Evolutionary conservation across 1,140 invertebrate species (phyloP), one percentile per base, ranked within the genome.

Genomic region (Druon quercuslanigerum): DNA sequence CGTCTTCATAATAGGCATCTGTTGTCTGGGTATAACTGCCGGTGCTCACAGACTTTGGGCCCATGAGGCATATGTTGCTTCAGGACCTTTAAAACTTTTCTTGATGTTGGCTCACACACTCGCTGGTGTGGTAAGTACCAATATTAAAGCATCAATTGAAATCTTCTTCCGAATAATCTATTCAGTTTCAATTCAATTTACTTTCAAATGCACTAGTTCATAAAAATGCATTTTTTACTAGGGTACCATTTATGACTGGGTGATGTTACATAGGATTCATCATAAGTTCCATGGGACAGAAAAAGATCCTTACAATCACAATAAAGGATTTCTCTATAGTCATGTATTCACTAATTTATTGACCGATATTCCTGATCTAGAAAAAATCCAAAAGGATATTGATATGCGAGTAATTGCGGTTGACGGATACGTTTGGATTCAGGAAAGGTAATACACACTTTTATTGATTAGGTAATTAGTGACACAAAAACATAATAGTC

Each of bases 21-120:
- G 92, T 8, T 93, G 92, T 4, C 79, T 97, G 57, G 96, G 96
- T 8, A 91, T 97, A 4, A 98, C 97, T 1, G 94, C 95, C 51
- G 98, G 98, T 2, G 95, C 96, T 1, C 98, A 99, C 87, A 92
- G 98, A 79, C 89, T 98, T 17, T 99, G 97, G 97, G 94, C 97
- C 0, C 98, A 99, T 90, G 88, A 92, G 51, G 93, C 96, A 0
- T 99, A 96, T 88, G 94, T 94, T 83, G 97, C 97, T 1, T 93
- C 88, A 66, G 91, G 92, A 0, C 92, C 94, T 3, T 84, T 98
- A 1, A 93, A 94, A 81, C 87, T 97, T n/a, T 91, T 96, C 54
- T 91, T 99, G 0, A 95, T 96, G 89, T 52, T 97, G 1, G 94
- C 94, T 77, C 96, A 98, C 82, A 96, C 96, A 0, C 89, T 97